Conservation (phyloP, 2,113 vertebrate genomes). For the Lepisosteus osseus region DNA sequence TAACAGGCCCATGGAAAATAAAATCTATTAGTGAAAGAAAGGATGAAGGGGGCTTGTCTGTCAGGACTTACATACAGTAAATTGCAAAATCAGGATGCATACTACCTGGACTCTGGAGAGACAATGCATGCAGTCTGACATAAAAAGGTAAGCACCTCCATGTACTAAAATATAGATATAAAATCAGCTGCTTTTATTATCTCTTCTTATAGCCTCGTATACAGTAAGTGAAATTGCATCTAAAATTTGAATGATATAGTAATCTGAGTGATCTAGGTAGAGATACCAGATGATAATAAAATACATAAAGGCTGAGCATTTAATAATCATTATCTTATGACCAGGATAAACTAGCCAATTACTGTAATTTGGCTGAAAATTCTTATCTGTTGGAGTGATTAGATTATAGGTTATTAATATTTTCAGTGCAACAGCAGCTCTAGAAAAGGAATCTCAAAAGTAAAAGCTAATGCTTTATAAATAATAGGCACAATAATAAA, state of each 20-base stretch:
- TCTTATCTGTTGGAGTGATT: no score
- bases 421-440: no score
- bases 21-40: neutral
- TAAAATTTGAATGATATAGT: neutral
- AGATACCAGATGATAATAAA: neutral
- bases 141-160: neutral
- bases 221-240: neutral
- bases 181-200: neutral
- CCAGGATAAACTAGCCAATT: no score
- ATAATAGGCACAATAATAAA: no score
- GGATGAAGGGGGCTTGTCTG: neutral
- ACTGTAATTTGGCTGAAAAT: no score
- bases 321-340: neutral
- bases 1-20: neutral
- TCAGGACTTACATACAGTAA: neutral
- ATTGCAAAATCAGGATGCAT: neutral
- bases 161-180: neutral
- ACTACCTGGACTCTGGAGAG: neutral
- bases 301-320: neutral
- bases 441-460: no score
- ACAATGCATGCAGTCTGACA: constrained; percentile 1
- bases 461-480: no score
- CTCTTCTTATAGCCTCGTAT: neutral
- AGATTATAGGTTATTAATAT: no score
- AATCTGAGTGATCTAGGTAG: neutral